Evolutionary conservation across 64 coral and sea anemone species (phyloP), one percentile per base, ranked within the genome.

Genomic region (Anthopleura sola): DNA sequence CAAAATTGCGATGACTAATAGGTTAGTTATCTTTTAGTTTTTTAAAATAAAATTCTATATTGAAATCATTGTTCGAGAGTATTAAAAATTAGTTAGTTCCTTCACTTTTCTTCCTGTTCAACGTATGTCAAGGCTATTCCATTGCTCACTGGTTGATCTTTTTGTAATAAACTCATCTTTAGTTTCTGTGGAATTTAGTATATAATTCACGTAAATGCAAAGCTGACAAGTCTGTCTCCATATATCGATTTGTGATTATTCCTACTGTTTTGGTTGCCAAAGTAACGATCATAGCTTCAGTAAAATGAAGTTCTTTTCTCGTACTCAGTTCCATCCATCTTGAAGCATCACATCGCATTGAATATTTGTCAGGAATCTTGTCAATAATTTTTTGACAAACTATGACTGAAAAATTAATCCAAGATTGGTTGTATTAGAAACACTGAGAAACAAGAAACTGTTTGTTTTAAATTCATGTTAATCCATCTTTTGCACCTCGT

Each of bases 151-250:
- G 15, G 29, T 7, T 14, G 26, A 68, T 10, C 26, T 24, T 24
- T 68, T 68, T 2, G 26, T n/a, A 24, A 20, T 66, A 71, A 34
- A 32, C 31, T 34, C 29, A 71, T 31, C 66, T 38, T 79, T 48
- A n/a, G 76, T 79, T 79, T 79, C 38, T 23, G 44, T 79, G 76
- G 76, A 79, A 79, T 79, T 79, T 79, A 17, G 8, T 46, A 48
- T 48, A 48, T 44, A 79, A 79, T 79, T 79, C 76, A 79, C 38
- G 24, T 79, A 44, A 78, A 46, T 78, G 36, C 36, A 78, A 11
- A 39, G 39, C 39, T 39, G 75, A 78, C 33, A 78, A 79, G 37
- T 5, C 13, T 71, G 66, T 71, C 29, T 71, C 76, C 76, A 79
- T 44, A 79, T 44, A 44, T 38, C 37, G 37, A 79, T 79, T 8